Conservation (phyloP, 2,888 invertebrate species). For the Acanthococcus lagerstroemiae region DNA sequence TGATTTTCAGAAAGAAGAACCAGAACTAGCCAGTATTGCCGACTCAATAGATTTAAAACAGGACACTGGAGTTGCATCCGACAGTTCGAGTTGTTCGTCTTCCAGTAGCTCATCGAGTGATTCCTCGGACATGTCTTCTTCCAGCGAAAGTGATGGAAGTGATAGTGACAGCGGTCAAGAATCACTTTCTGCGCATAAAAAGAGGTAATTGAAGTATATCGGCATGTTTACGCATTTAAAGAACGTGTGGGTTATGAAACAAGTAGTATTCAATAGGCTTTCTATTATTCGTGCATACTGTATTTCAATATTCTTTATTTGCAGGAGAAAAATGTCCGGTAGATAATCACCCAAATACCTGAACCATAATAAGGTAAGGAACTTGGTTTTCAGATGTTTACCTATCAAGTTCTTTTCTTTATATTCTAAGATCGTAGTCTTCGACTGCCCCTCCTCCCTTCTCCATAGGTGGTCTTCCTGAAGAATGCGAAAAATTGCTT, state of each 20-base stretch:
- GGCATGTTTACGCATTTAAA: too few relatives aligned
- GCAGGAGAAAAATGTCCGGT: slow-evolving; percentile 6
- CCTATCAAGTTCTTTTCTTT: too few relatives aligned
- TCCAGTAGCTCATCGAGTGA: slow-evolving; percentile 63
- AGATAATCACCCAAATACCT: too few relatives aligned
- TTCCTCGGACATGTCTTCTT: slow-evolving; percentile 40
- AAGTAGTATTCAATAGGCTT: neutral
- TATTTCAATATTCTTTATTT: neutral
- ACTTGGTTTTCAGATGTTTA: too few relatives aligned
- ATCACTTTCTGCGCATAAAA: slow-evolving; percentile 76
- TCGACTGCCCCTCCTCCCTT: too few relatives aligned
- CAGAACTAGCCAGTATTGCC: slow-evolving; percentile 66
- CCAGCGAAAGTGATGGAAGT: slow-evolving; percentile 47
- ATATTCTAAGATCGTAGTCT: too few relatives aligned
- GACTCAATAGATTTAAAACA: slow-evolving; percentile 74
- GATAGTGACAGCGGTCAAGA: slow-evolving; percentile 71
- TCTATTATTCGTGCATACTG: neutral
- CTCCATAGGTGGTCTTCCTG: too few relatives aligned
- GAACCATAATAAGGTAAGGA: too few relatives aligned
- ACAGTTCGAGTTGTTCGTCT: slow-evolving; percentile 77
- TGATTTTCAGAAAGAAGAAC: slow-evolving; percentile 52
- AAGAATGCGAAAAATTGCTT: too few relatives aligned
- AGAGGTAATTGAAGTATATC: slow-evolving; percentile 44
- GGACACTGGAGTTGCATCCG: slow-evolving; percentile 85
- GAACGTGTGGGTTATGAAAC: too few relatives aligned